These are phyloP conservation scores for Euplexia lucipara DNA, from an alignment of 2,888 invertebrate species.

Conservation along the genomic window DNA sequence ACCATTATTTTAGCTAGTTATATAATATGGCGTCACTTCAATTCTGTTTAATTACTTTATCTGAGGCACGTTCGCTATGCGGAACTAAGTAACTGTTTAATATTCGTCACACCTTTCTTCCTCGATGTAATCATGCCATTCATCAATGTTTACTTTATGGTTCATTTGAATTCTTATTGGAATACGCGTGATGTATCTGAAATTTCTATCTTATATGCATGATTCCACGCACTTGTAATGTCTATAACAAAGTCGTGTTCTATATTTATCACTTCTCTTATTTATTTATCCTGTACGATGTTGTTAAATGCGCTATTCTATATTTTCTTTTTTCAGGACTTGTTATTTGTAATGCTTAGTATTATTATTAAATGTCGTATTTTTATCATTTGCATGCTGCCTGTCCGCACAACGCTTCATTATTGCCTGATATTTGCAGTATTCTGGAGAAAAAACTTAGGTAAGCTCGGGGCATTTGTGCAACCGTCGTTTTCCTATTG, in stretches of 20 bases:
- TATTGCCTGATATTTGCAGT: slow-evolving; percentile 92
- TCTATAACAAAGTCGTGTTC: slow-evolving; percentile 30
- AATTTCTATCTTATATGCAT: slow-evolving; percentile 51
- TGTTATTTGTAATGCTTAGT: slow-evolving; percentile 73
- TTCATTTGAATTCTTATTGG: slow-evolving; percentile 49
- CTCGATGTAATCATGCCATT: slow-evolving; percentile 57
- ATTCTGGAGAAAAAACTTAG: slow-evolving; percentile 96
- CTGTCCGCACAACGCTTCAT: slow-evolving; percentile 91
- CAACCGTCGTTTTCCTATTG: slow-evolving; percentile 60
- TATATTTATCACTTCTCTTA: slow-evolving; percentile 41
- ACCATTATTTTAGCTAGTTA: slow-evolving; percentile 44
- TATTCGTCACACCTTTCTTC: slow-evolving; percentile 64
- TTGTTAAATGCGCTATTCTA: slow-evolving; percentile 53
- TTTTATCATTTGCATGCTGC: slow-evolving; percentile 91
- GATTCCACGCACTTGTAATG: slow-evolving; percentile 50
- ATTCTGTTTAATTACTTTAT: slow-evolving; percentile 60
- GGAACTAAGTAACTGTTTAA: slow-evolving; percentile 64
- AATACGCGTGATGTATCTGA: slow-evolving; percentile 46
- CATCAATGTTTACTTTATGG: slow-evolving; percentile 60
- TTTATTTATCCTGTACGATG: slow-evolving; percentile 28
- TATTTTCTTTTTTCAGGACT: slow-evolving; percentile 63
- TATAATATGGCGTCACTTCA: slow-evolving; percentile 42
- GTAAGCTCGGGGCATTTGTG: slow-evolving; percentile 90
- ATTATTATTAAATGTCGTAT: slow-evolving; percentile 84
- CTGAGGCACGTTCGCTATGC: slow-evolving; percentile 60